phyloP scores from a whole-genome alignment of 2,888 invertebrate genomes.

The Apamea anceps region DNA sequence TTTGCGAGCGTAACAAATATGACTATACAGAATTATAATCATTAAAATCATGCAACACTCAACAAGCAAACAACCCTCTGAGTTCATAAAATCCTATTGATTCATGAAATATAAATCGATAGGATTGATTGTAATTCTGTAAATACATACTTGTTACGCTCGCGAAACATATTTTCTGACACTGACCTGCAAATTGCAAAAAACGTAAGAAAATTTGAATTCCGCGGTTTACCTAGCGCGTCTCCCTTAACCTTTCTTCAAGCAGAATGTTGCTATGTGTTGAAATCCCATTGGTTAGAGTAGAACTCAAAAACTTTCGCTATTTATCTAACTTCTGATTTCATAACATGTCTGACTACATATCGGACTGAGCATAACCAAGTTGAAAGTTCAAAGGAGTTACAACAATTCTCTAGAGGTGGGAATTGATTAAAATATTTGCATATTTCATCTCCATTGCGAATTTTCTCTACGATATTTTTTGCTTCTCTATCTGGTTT shows the following conservation, averaged over 20 bases:
- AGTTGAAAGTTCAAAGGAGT: conserved; percentile 42
- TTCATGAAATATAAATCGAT: too few relatives aligned
- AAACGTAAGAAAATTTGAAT: too few relatives aligned
- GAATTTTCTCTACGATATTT: conserved; percentile 45
- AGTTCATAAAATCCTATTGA: too few relatives aligned
- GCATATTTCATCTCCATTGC: conserved; percentile 59
- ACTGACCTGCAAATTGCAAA: too few relatives aligned
- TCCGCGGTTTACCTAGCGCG: too few relatives aligned
- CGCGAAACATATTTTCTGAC: too few relatives aligned
- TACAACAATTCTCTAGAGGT: conserved; percentile 53
- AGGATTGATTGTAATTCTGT: too few relatives aligned
- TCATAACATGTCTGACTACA: conserved; percentile 40
- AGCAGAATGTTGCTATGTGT: background rate
- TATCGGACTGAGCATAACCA: conserved; percentile 17
- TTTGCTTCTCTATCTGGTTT: conserved; percentile 40
- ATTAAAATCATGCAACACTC: too few relatives aligned
- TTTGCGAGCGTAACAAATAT: too few relatives aligned
- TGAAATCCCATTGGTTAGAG: background rate
- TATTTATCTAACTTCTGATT: conserved; percentile 26
- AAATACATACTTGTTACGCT: too few relatives aligned
- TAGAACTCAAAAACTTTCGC: background rate
- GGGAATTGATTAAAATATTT: conserved; percentile 67
- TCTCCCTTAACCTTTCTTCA: background rate
- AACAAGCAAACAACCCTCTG: too few relatives aligned
- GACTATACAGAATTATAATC: too few relatives aligned